A percentile compares a stretch with the other conserved stretches of the same genome.
These are phyloP conservation scores for Bradypodion ventrale DNA, from an alignment of 2,797 vertebrate genomes.

Conservation along the genomic window DNA sequence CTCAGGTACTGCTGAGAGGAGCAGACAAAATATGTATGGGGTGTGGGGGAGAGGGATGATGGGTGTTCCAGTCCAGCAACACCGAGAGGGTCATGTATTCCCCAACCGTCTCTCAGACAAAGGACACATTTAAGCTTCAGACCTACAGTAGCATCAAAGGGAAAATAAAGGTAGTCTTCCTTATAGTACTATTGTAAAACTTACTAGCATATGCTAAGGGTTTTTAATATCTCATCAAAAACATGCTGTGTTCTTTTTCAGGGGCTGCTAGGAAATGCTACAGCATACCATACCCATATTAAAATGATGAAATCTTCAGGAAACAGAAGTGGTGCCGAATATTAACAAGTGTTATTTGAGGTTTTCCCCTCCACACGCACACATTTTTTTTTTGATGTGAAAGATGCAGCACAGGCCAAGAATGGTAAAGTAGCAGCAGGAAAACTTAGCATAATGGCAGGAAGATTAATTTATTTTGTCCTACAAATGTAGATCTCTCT, in stretches of 20 bases:
- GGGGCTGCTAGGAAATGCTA: conserved; percentile 53
- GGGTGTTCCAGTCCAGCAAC: neutral
- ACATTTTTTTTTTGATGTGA: conserved; percentile 11
- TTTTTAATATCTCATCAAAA: conserved; percentile 25
- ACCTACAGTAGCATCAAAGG: neutral
- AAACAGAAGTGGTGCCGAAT: conserved; percentile 46
- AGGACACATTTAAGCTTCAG: neutral
- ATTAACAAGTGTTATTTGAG: conserved; percentile 49
- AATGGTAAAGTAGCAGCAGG: conserved; percentile 20
- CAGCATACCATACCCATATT: conserved; percentile 29
- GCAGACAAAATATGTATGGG: neutral
- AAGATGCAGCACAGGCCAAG: conserved; percentile 16
- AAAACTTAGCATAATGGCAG: conserved; percentile 27
- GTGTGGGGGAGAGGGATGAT: neutral
- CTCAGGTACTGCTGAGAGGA: too few species aligned
- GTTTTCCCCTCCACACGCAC: conserved; percentile 9
- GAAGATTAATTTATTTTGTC: conserved; percentile 4
- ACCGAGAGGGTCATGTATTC: neutral
- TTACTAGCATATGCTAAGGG: neutral
- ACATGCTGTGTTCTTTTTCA: conserved; percentile 45
- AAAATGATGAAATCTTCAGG: conserved; percentile 15
- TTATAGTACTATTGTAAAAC: neutral
- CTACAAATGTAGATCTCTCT: conserved; percentile 15
- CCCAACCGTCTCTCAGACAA: neutral
- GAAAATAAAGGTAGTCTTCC: neutral